Evolutionary conservation across 2,113 vertebrate genomes (phyloP), one percentile per base, ranked within the genome.

Genomic region (Phrynocephalus versicolor): DNA sequence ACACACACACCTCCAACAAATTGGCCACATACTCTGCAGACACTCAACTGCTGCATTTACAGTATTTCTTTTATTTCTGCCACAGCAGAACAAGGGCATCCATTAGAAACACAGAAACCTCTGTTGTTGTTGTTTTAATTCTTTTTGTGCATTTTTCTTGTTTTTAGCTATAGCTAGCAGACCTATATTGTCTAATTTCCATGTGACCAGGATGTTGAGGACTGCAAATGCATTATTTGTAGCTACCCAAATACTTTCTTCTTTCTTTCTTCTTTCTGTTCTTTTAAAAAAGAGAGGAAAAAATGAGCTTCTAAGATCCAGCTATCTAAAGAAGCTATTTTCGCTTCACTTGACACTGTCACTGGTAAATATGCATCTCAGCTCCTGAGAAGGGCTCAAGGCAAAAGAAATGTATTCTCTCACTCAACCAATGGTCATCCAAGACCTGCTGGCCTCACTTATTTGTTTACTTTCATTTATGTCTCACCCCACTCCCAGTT

Each of bases 401-500:
- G 88, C 84, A 85, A 93, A 93, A 74, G 39, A 93, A 30, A 35
- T 82, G 27, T 57, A 58, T 88, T 89, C 67, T 35, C 69, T 91
- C 55, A 55, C 90, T 92, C 92, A 92, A 94, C 94, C 85, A 84
- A 76, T 90, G 93, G 84, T 92, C 91, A 93, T 93, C 88, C 21
- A 55, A 92, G 79, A 91, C 94, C 91, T 95, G 82, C 92, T 93
- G 92, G 88, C 75, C 90, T 90, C 87, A 88, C 7, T 60, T 18
- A 60, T 60, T 60, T 15, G 13, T 60, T 60, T 60, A 12, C 3
- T 60, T 60, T 21, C 58, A 60, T 60, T 60, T 18, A 60, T 65
- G 27, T 65, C 64, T 30, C 13, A 30, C 30, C 64, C 6, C 3
- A 10, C 45, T 51, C 45, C 45, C 45, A 51, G 10, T 51, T 51